Base-by-base conservation (phyloP, 2,113 vertebrate genomes). In the Erinaceus europaeus region DNA sequence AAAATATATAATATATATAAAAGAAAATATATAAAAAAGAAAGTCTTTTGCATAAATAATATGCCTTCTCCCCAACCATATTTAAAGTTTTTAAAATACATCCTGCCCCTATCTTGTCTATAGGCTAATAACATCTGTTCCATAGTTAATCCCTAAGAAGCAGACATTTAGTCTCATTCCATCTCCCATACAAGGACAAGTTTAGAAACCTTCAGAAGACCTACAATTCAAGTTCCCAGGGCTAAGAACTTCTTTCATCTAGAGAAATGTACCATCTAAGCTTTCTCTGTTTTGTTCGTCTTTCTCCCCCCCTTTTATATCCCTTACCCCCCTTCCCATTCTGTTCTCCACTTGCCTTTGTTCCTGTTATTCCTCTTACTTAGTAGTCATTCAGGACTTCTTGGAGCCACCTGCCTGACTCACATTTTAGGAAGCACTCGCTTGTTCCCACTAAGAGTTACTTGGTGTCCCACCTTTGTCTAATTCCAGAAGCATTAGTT, bases 401-500 rank as follows among this genome's bases (percentile, higher is more conserved):
- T 55, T 85, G 78, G 55, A 57, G 75, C 7, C n/a, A 61, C n/a
- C n/a, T n/a, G 38, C 52, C 38, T 71, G 40, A 89, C 42, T 86
- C 44, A 86, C 9, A 34, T 8, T 29, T 53, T 50, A 2, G 17
- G 40, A 89, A 85, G 29, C 34, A 44, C 34, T 69, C 38, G 62
- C 32, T 44, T 50, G 25, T 32, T 69, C 59, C 50, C 62, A 75
- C 48, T 29, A 38, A 75, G 50, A 13, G 21, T 55, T 23, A 65
- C 15, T n/a, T 29, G 17, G 50, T n/a, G 38, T 4, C 32, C 55
- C 29, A 57, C n/a, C n/a, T 84, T 84, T 77, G 23, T 90, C 42
- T 84, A 71, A 94, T 68, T 81, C 23, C 12, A 11, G 48, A 52
- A 93, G 23, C 44, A 91, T 50, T 83, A 29, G 32, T 36, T 84